Evolutionary conservation across 53 echinoderm and acorn worm genomes (phyloP).

Genomic region (Crossaster papposus): DNA sequence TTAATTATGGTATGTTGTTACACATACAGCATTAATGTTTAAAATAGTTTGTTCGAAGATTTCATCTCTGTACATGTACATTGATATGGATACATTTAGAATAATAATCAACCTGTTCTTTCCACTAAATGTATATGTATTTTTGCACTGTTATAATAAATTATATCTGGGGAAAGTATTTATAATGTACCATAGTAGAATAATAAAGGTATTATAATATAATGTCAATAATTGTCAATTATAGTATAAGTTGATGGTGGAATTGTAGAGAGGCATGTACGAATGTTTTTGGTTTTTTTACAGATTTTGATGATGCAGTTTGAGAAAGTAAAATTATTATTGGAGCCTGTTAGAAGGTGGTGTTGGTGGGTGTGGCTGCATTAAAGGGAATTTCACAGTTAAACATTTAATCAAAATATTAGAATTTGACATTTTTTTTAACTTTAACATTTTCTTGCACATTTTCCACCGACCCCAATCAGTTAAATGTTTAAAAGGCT

Average conservation of each 20-base stretch:
- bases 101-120: conserved; percentile 33
- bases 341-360: neutral
- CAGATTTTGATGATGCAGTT: neutral
- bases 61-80: conserved; percentile 18
- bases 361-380: neutral
- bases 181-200: conserved; percentile 53
- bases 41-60: neutral
- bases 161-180: conserved; percentile 26
- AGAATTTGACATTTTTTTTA: too few species aligned
- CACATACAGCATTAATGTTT: neutral
- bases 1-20: neutral
- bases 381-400: too few species aligned
- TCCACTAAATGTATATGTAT: conserved; percentile 44
- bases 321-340: neutral
- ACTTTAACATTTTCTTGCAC: too few species aligned
- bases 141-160: conserved; percentile 33
- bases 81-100: conserved; percentile 27
- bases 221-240: neutral
- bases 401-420: too few species aligned
- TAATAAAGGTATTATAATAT: neutral
- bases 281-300: neutral
- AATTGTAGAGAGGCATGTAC: neutral
- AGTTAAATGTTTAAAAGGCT: too few species aligned
- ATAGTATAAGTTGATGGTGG: neutral
- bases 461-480: too few species aligned